A percentile compares a stretch with the other conserved stretches of the same genome.
phyloP scores from a whole-genome alignment of 37 sponge, comb jelly and placozoan genomes.

The Ianthella basta region DNA sequence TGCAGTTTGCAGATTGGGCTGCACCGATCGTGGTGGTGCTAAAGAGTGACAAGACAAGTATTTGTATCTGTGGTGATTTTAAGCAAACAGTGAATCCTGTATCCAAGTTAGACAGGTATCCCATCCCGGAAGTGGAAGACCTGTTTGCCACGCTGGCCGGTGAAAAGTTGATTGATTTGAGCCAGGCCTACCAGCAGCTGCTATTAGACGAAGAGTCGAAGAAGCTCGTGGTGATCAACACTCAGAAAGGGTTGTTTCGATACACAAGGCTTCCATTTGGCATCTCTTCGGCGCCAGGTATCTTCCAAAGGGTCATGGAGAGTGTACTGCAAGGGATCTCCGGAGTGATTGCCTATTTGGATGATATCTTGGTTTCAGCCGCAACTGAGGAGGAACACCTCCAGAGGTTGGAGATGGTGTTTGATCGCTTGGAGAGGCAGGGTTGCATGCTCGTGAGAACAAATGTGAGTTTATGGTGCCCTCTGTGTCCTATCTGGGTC shows the following conservation, averaged over 20 bases:
- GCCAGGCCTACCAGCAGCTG: constrained; percentile 28
- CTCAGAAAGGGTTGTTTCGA: constrained; percentile 32
- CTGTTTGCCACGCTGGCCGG: constrained; percentile 34
- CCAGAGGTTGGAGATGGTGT: not conserved
- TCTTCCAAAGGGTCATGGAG: constrained; percentile 38
- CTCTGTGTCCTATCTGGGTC: constrained; percentile 31
- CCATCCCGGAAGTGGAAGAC: constrained; percentile 32
- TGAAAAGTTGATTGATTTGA: constrained; percentile 25
- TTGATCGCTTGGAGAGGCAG: not conserved
- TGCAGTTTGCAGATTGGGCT: constrained; percentile 40
- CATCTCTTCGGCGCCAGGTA: constrained; percentile 20
- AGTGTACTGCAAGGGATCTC: no score
- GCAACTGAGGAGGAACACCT: constrained; percentile 25
- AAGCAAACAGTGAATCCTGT: constrained; percentile 35
- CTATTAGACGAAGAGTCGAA: constrained; percentile 38
- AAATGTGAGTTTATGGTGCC: constrained; percentile 23
- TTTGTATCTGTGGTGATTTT: constrained; percentile 44
- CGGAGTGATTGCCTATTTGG: no score
- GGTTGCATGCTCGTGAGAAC: not conserved
- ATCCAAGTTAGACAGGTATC: constrained; percentile 25
- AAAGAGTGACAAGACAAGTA: not conserved
- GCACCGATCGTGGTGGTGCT: constrained; percentile 34
- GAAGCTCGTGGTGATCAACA: constrained; percentile 29
- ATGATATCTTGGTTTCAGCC: constrained; percentile 22
- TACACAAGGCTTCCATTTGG: constrained; percentile 21